Base-by-base conservation (phyloP, 2,797 vertebrate genomes). In the Sebastes paucispinis region DNA sequence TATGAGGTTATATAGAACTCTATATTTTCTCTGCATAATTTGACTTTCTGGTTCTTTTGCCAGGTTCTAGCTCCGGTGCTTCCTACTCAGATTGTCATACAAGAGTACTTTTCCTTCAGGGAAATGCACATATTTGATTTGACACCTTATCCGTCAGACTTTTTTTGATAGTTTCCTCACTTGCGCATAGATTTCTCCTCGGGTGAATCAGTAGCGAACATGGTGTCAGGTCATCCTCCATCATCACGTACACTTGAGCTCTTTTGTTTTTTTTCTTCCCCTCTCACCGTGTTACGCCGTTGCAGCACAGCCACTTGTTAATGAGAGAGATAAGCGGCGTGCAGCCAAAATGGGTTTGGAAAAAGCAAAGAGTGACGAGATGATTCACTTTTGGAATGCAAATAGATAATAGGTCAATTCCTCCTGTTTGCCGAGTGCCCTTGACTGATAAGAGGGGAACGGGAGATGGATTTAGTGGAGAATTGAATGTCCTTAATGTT, bases 381-480 rank as follows among this genome's bases (percentile, higher is more conserved):
- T 82, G 85, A 91, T 85, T 91, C 84, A 84, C 75, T 90, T 90
- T 85, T 73, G 64, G 63, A 86, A 91, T 83, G 74, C 80, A 86
- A 87, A 89, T 83, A 88, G 87, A 92, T 90, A 88, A 91, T 87
- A 58, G 86, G 55, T 79, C 84, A 84, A 65, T 86, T 86, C 79
- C 77, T 81, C 62, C 72, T 79, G 85, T 88, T 91, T 75, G 73
- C 86, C 6, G 77, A 90, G 85, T 67, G 82, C 85, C 87, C 87
- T 89, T 83, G 83, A 85, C 86, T 82, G 91, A 93, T 93, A 86
- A 91, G 79, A 72, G 69, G 74, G 75, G 77, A 79, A 84, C 79
- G 74, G 81, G 65, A 81, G 92, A 92, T 92, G 87, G 89, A 93
- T 94, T 91, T 90, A 58, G 73, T 83, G 77, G 85, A 77, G 89